Evolutionary conservation across 2,888 invertebrate genomes (phyloP).

Genomic region (Eumerus sabulonum): DNA sequence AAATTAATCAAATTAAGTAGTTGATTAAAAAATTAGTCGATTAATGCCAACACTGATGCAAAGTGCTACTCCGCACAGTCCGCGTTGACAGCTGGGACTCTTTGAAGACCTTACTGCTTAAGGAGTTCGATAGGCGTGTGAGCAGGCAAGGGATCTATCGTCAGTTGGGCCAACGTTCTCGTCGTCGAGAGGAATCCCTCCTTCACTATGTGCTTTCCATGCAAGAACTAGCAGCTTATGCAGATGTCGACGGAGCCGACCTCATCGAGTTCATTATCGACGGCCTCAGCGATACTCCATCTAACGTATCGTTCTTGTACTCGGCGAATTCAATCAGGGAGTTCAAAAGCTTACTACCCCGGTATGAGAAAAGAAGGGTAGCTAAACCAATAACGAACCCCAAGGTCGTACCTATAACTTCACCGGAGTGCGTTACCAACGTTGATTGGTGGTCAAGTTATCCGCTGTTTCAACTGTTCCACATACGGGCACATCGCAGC

Average conservation of each 20-base stretch:
- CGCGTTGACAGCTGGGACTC: too few relatives aligned
- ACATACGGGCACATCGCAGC: background rate
- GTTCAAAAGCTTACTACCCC: background rate
- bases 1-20: too few relatives aligned
- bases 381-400: background rate
- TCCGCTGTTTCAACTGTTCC: constrained; percentile 16
- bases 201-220: constrained; percentile 8
- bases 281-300: background rate
- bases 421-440: background rate
- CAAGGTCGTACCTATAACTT: constrained; percentile 20
- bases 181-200: background rate
- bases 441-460: too few relatives aligned
- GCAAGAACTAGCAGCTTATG: constrained; percentile 12
- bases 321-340: constrained; percentile 1
- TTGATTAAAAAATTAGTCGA: too few relatives aligned
- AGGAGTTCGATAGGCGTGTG: too few relatives aligned
- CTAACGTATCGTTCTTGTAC: background rate
- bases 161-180: background rate
- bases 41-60: too few relatives aligned
- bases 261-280: constrained; percentile 9
- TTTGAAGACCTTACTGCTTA: too few relatives aligned
- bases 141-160: background rate
- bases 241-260: constrained; percentile 3
- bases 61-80: too few relatives aligned
- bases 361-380: constrained; percentile 4